phyloP scores from a whole-genome alignment of 92 coral and sea anemone species.

The Anthopleura xanthogrammica region DNA sequence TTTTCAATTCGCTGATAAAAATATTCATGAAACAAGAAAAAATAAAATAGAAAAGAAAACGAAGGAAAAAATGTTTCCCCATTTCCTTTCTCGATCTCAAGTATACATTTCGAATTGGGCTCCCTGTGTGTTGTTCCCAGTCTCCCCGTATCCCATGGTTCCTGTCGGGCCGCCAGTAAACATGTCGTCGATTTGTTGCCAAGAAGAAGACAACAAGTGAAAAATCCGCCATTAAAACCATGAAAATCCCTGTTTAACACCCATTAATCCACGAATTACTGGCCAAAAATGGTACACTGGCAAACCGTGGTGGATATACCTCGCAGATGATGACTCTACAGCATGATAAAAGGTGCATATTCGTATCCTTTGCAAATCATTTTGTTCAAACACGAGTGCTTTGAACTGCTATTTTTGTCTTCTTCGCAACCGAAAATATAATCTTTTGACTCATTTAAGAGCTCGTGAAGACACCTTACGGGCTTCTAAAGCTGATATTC shows the following conservation, averaged over 20 bases:
- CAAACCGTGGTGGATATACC: background rate
- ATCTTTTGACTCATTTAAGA: background rate
- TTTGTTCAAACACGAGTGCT: constrained; percentile 3
- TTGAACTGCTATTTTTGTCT: constrained; percentile 1
- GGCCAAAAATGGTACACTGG: background rate
- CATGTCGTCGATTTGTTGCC: constrained; percentile 47
- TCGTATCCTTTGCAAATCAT: constrained; percentile 88
- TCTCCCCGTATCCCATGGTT: constrained; percentile 15
- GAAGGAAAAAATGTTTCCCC: no score
- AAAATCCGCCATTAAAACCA: background rate
- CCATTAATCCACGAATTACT: background rate
- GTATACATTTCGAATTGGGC: background rate
- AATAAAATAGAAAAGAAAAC: no score
- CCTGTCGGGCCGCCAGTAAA: constrained; percentile 17
- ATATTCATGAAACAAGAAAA: no score
- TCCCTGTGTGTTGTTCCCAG: background rate
- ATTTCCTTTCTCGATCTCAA: no score
- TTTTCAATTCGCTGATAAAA: no score
- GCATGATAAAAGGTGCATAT: constrained; percentile 95
- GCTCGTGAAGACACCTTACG: background rate
- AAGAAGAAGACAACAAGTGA: constrained; percentile 26
- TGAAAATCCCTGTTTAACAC: background rate
- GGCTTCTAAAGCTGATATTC: background rate
- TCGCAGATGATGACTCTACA: constrained; percentile 48
- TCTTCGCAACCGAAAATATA: background rate